Conservation (phyloP, 2,113 vertebrate species). For the Mustela nigripes region DNA sequence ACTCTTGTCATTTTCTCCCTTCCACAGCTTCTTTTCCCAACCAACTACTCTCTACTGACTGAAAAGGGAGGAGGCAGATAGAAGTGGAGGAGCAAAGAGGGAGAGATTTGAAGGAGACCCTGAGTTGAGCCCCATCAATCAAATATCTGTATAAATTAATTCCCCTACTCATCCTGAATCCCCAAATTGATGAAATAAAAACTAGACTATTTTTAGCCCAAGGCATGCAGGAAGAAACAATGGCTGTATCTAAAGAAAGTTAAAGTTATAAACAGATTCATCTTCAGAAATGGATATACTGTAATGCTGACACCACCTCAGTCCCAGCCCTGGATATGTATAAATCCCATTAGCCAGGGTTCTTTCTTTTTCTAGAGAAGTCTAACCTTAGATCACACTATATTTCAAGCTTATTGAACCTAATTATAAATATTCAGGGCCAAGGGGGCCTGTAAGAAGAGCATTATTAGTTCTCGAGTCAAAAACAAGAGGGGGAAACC, state of each 20-base stretch:
- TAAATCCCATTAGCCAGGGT: neutral
- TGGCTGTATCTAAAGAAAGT: neutral
- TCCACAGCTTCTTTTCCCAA: neutral
- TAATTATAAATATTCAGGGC: neutral
- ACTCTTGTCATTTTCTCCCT: neutral
- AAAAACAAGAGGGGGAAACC: neutral
- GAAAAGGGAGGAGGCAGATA: neutral
- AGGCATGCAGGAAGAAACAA: neutral
- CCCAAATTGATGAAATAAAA: neutral
- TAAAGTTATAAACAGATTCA: neutral
- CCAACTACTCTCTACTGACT: neutral
- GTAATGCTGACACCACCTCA: neutral
- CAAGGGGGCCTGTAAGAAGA: neutral
- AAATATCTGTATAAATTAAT: neutral
- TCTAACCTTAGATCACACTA: neutral
- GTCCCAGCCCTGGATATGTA: neutral
- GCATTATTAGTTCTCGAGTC: neutral
- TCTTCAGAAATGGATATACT: neutral
- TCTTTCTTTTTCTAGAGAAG: neutral
- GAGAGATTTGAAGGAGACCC: neutral
- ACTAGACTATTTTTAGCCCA: neutral
- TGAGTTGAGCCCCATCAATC: neutral
- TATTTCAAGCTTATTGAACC: neutral
- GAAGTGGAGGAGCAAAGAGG: neutral
- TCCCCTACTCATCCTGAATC: neutral